Percentiles rank a stretch among this genome's conserved stretches.
Evolutionary conservation across 2,113 vertebrate species (phyloP).

Genomic region (Paradoxurus hermaphroditus): DNA sequence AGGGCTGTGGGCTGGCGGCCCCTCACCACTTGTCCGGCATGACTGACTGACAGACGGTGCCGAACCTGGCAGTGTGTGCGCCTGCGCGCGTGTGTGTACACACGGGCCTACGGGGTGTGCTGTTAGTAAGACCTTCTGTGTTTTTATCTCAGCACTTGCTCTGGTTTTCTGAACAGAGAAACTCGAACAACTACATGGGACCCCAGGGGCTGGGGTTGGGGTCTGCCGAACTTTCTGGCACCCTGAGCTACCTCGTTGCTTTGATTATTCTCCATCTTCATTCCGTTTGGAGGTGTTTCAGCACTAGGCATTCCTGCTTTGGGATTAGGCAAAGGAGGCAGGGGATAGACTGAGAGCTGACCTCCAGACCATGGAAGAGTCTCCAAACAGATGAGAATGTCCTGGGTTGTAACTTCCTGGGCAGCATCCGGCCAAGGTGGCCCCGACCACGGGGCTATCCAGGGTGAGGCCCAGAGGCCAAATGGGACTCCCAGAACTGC

Average conservation of each 20-base stretch:
- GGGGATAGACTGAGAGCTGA: background rate
- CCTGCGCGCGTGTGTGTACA: background rate
- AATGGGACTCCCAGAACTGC: background rate
- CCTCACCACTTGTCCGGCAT: fast-evolving
- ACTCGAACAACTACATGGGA: background rate
- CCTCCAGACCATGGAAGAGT: background rate
- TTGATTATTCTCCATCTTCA: background rate
- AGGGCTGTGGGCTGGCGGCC: background rate
- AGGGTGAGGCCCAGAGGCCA: background rate
- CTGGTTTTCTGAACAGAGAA: background rate
- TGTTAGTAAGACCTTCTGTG: background rate
- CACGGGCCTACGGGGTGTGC: background rate
- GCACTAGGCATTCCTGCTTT: background rate
- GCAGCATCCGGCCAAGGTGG: background rate
- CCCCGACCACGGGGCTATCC: background rate
- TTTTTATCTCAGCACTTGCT: background rate
- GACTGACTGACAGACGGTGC: too few species aligned
- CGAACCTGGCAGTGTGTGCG: background rate
- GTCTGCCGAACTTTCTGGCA: background rate
- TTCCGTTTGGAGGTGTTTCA: background rate
- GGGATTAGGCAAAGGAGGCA: background rate
- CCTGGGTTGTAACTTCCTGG: background rate
- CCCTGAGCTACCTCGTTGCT: background rate
- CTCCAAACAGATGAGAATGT: background rate
- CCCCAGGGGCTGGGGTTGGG: background rate